Base-by-base conservation (phyloP, 2,888 invertebrate species). In the Cosmia pyralina region DNA sequence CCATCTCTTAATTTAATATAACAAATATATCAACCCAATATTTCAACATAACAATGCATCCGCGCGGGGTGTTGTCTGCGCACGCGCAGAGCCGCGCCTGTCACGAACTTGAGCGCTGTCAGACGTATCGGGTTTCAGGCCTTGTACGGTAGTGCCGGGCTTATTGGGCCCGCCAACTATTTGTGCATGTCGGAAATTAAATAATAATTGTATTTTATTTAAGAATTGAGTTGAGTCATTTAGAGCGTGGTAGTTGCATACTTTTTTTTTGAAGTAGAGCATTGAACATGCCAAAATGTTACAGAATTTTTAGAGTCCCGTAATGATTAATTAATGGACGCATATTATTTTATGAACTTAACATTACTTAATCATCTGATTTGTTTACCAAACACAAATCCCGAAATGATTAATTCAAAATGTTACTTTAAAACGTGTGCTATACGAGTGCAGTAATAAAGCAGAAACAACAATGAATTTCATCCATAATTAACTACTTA, bases 71-170 rank as follows among this genome's bases (percentile, higher is more conserved):
- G 79, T 81, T 80, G 64, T 64, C 77, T 64, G 86, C 85, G 85
- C 85, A 83, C 82, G 87, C 87, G 85, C 81, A 75, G 75, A 75
- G 75, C 70, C 75, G 81, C 69, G 85, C 81, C 82, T 82, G 84
- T 81, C 85, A 83, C 78, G 81, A 79, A 77, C 67, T 82, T 83
- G 82, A 86, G 82, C 67, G 85, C 88, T 89, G 90, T 85, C 85
- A 85, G 77, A 69, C 13, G 81, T 88, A 87, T 90, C 87, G 69
- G 73, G 86, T 91, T 89, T 83, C 91, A 80, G 46, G 55, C 83
- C 85, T 77, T 85, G 75, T 87, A 81, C 82, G 85, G 88, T 85
- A 88, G 75, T 79, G 48, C 70, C 72, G 53, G 73, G 68, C 69
- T 83, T 75, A 80, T 48, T 69, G 66, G 60, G 28, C 60, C 69